Evolutionary conservation across 2,888 invertebrate genomes (phyloP).

Genomic region (Napeogenes sylphis): DNA sequence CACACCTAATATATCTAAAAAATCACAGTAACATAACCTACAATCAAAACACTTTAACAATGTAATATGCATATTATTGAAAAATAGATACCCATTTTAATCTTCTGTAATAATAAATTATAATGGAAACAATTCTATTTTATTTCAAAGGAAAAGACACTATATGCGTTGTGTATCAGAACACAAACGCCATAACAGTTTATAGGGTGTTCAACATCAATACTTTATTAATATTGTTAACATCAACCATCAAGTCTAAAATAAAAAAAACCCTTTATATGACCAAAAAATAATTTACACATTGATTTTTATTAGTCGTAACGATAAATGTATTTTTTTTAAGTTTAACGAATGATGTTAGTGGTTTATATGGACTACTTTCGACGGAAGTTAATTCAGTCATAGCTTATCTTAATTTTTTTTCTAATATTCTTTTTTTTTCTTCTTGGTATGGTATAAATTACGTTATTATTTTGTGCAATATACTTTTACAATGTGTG

Average conservation of each 20-base stretch:
- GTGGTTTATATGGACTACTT: conserved; percentile 15
- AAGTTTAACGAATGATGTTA: not conserved
- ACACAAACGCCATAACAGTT: conserved; percentile 76
- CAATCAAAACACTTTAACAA: conserved; percentile 46
- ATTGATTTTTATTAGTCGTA: too few relatives aligned
- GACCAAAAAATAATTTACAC: not conserved
- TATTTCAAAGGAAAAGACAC: conserved; percentile 41
- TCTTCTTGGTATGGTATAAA: conserved; percentile 15
- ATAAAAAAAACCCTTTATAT: conserved; percentile 33
- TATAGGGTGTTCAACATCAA: conserved; percentile 43
- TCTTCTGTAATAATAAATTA: conserved; percentile 27
- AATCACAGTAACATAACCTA: conserved; percentile 79
- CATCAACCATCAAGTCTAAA: conserved; percentile 19
- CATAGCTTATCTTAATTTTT: conserved; percentile 27
- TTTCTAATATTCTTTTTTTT: conserved; percentile 25
- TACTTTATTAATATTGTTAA: conserved; percentile 24
- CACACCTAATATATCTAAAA: conserved; percentile 85
- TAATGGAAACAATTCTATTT: conserved; percentile 36
- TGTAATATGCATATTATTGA: conserved; percentile 14
- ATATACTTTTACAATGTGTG: too few relatives aligned
- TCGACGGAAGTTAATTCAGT: conserved; percentile 42
- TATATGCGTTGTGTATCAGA: conserved; percentile 71
- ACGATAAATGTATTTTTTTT: too few relatives aligned
- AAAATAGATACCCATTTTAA: conserved; percentile 33
- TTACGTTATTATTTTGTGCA: not conserved